A percentile compares a stretch with the other conserved stretches of the same genome.
These are phyloP conservation scores for Mustela lutreola DNA, from an alignment of 2,113 vertebrate species.

Conservation along the genomic window DNA sequence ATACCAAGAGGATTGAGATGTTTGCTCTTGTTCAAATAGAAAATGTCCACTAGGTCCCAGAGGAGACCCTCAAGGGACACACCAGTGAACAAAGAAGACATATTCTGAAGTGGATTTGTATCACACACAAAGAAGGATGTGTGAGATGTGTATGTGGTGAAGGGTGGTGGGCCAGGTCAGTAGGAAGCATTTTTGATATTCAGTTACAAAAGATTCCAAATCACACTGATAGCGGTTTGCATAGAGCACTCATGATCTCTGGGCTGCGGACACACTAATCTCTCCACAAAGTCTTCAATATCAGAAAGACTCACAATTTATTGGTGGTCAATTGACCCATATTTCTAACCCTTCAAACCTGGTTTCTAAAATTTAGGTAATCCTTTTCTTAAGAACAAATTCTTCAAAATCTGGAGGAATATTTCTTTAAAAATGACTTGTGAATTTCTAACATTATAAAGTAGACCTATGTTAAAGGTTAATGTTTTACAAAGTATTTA, in stretches of 20 bases:
- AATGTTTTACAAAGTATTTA: not conserved
- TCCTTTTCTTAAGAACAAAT: not conserved
- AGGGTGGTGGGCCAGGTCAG: not conserved
- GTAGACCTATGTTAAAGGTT: not conserved
- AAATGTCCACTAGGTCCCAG: not conserved
- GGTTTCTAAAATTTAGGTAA: not conserved
- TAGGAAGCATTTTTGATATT: not conserved
- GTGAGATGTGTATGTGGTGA: not conserved
- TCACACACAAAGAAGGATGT: too few relatives aligned
- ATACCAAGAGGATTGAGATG: not conserved
- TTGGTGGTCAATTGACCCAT: not conserved
- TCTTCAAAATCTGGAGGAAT: not conserved
- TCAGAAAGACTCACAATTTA: not conserved
- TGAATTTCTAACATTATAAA: conserved; percentile 7
- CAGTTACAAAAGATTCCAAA: not conserved
- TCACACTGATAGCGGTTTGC: not conserved
- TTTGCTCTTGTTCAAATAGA: not conserved
- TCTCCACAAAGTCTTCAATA: not conserved
- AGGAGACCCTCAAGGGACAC: not conserved
- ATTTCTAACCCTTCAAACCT: not conserved
- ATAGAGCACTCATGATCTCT: not conserved
- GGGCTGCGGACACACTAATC: not conserved
- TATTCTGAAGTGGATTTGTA: not conserved
- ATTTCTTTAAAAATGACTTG: not conserved
- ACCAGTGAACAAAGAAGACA: not conserved